Evolutionary conservation across 2,888 invertebrate genomes (phyloP), one percentile per base, ranked within the genome.

Genomic region (Deilephila porcellus): DNA sequence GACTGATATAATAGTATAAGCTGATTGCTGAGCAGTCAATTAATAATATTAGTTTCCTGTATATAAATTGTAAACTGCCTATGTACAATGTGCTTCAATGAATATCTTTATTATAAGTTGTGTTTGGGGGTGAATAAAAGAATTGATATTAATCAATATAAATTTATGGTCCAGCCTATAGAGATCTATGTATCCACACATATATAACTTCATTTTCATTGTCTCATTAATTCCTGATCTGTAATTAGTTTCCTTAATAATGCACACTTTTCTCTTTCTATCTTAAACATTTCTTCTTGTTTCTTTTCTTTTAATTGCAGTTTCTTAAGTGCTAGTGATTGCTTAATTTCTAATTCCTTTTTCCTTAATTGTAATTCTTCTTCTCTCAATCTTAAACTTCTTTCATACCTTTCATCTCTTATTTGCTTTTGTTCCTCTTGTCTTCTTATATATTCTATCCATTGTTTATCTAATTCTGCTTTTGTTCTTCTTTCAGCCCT

Each of bases 251-350:
- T 88, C 73, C 83, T 84, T 34, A 91, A 78, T 56, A 91, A 83
- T 71, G 81, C 85, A 88, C 91, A 91, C 78, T 91, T 91, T 82
- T 90, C 90, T 74, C 83, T 85, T 81, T 91, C 91, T 64, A 91
- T 90, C 81, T 88, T 90, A 3, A 91, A 76, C 73, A 90, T 84
- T 82, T 91, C 91, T 76, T 91, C 89, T 79, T 90, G 90, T 78
- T 89, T 90, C 76, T 85, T 89, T 78, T 91, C 90, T 82, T 86
- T 90, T 11, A 91, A 78, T 77, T 91, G 86, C 73, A 91, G 76
- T 79, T 87, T 90, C 80, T 85, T 90, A 78, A 90, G 81, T 67
- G 90, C 90, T 82, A 91, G 79, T 45, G 86, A 85, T 76, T 91
- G 90, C 82, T 91, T 91, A 4, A 90, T 85, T 87, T 90, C 90